Conservation (phyloP, 1,140 invertebrate genomes). For the Neodiprion fabricii region DNA sequence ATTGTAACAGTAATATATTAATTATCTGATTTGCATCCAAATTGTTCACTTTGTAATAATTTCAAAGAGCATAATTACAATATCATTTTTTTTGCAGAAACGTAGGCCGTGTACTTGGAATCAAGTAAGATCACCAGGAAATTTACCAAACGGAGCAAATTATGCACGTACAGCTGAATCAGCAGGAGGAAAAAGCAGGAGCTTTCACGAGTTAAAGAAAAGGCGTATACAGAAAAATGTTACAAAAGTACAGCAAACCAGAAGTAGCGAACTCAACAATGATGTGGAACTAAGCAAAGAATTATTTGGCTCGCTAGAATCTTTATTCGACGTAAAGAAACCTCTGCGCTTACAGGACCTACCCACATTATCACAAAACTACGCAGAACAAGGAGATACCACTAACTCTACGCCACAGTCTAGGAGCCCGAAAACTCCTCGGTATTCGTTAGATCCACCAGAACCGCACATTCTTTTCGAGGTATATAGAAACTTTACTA, state of each 20-base stretch:
- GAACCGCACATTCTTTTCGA: no score
- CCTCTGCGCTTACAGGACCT: constrained; percentile 34
- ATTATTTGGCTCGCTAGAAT: constrained; percentile 39
- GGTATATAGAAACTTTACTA: no score
- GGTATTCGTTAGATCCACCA: not conserved
- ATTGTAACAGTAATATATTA: no score
- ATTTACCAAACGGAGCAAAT: constrained; percentile 20
- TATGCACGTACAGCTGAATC: constrained; percentile 20
- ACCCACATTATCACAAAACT: constrained; percentile 11
- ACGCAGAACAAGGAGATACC: constrained; percentile 1
- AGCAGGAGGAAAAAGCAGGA: constrained; percentile 29
- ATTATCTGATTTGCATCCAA: no score
- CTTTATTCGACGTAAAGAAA: constrained; percentile 43
- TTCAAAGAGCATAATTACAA: no score
- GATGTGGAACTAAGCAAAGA: constrained; percentile 30
- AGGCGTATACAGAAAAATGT: constrained; percentile 20
- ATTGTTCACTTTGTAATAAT: no score
- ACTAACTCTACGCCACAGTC: not conserved
- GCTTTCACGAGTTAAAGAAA: constrained; percentile 30
- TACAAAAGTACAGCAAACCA: constrained; percentile 26
- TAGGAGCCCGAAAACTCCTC: constrained; percentile 18
- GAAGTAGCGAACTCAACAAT: constrained; percentile 13
- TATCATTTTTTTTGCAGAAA: constrained; percentile 29
- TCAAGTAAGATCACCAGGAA: constrained; percentile 26
- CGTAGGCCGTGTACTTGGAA: constrained; percentile 36